Conservation (phyloP, 2,888 invertebrate species). For the Eupithecia inturbata region DNA sequence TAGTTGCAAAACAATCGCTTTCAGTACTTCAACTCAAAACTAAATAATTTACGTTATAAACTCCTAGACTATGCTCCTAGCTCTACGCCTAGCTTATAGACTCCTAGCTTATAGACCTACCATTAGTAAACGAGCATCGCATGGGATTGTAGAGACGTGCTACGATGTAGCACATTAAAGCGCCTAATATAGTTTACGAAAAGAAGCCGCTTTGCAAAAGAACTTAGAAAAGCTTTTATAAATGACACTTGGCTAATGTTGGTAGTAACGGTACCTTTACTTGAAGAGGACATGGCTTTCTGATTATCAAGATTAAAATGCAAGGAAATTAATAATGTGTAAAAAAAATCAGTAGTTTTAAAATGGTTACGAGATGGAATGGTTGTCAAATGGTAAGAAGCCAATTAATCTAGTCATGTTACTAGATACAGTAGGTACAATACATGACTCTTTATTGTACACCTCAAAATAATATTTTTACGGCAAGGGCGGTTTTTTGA, state of each 20-base stretch:
- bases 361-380: background rate
- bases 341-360: background rate
- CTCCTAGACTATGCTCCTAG: background rate
- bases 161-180: constrained; percentile 12
- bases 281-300: background rate
- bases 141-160: background rate
- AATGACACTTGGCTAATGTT: background rate
- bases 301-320: background rate
- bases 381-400: too few relatives aligned
- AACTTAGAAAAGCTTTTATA: background rate
- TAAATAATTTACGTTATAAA: background rate
- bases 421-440: too few relatives aligned
- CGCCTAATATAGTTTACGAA: constrained; percentile 20
- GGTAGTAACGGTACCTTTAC: background rate
- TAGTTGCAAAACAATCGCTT: background rate
- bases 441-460: too few relatives aligned
- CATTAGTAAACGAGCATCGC: background rate
- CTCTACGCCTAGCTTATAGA: too few relatives aligned
- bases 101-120: background rate
- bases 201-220: constrained; percentile 5
- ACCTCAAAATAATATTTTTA: too few relatives aligned
- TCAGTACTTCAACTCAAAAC: background rate
- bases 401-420: too few relatives aligned
- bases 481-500: too few relatives aligned
- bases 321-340: background rate